A percentile compares a stretch with the other conserved stretches of the same genome.
Conservation (phyloP, 2,888 invertebrate species). For the Dryobotodes eremita region DNA sequence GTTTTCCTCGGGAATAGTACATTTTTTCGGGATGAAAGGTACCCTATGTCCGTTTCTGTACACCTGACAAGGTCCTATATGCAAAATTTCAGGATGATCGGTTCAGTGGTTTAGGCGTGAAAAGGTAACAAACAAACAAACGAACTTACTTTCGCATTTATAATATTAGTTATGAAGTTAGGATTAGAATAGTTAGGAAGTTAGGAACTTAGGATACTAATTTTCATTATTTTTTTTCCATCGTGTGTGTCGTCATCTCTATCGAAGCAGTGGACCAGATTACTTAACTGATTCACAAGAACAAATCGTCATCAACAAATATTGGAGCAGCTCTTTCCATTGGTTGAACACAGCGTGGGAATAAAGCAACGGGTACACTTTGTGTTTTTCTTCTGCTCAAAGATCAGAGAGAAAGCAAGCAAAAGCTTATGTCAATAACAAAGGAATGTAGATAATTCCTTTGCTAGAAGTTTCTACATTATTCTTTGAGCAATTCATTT, state of each 20-base stretch:
- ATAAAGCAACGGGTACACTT: conserved; percentile 55
- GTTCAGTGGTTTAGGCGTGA: too few relatives aligned
- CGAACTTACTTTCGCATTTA: too few relatives aligned
- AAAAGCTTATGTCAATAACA: conserved; percentile 57
- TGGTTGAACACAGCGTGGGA: conserved; percentile 37
- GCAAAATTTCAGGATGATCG: too few relatives aligned
- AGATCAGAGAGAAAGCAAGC: conserved; percentile 55
- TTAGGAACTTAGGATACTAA: too few relatives aligned
- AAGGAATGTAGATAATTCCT: conserved; percentile 45
- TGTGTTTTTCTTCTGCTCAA: conserved; percentile 58
- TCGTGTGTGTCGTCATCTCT: not conserved
- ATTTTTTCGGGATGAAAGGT: too few relatives aligned
- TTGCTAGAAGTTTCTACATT: conserved; percentile 30
- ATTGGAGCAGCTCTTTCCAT: conserved; percentile 23
- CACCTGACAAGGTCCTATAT: too few relatives aligned
- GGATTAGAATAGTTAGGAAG: too few relatives aligned
- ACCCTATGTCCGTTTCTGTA: too few relatives aligned
- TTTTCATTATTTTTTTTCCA: too few relatives aligned
- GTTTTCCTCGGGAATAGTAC: too few relatives aligned
- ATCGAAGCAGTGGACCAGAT: not conserved
- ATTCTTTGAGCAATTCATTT: conserved; percentile 40
- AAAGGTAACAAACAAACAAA: too few relatives aligned
- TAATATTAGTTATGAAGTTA: too few relatives aligned
- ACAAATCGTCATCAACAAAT: conserved; percentile 47
- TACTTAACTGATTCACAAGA: conserved; percentile 29